Evolutionary conservation across 2,888 invertebrate species (phyloP), one percentile per base, ranked within the genome.

Genomic region (Tyria jacobaeae): DNA sequence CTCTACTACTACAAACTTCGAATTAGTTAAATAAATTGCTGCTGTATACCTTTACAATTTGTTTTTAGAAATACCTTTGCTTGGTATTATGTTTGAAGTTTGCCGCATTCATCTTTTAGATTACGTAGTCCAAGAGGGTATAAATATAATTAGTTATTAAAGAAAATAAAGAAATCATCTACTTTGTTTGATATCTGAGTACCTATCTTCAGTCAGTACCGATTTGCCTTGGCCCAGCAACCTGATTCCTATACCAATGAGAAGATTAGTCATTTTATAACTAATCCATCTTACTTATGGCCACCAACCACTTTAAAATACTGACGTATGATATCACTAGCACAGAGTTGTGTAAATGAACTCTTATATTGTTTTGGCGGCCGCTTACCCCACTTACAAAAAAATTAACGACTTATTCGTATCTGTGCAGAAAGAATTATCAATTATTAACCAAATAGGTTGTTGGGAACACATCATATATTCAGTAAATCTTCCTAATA

Each of bases 251-350:
- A 61, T 61, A 54, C 57, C 47, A 64, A 64, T 48, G 55, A 60
- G 51, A 70, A 58, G 64, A 73, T 73, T 61, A 70, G 49, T 49
- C 52, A 58, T 64, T 69, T 66, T 60, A 73, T 65, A 57, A 61
- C 57, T 68, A 63, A 51, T 56, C 51, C 55, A 21, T 58, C 47
- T 61, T 27, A 55, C 54, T 56, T 53, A 66, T 60, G n/a, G n/a
- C n/a, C n/a, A n/a, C n/a, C n/a, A n/a, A n/a, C n/a, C n/a, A n/a
- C n/a, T n/a, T n/a, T n/a, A n/a, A n/a, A n/a, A n/a, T n/a, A n/a
- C n/a, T n/a, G n/a, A n/a, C n/a, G n/a, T n/a, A n/a, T n/a, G n/a
- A n/a, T n/a, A 21, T 44, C 21, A 21, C 12, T 44, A 44, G 12
- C 21, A 21, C 21, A 44, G n/a, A n/a, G n/a, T n/a, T 21, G 44